Evolutionary conservation across 2,888 invertebrate species (phyloP), one percentile per base, ranked within the genome.

Genomic region (Unio delphinus): DNA sequence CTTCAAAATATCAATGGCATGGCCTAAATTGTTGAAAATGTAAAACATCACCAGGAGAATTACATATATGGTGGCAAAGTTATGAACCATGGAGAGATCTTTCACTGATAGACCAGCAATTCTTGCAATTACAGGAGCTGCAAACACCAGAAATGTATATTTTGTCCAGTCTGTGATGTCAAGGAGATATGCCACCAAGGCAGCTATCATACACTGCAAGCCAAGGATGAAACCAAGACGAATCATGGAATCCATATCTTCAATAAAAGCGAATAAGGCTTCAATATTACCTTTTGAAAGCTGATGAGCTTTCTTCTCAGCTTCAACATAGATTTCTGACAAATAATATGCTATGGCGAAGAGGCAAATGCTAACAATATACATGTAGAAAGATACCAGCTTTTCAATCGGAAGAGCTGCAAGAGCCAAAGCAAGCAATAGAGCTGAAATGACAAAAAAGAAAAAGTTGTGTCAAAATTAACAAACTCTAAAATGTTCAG

Each of bases 361-460:
- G 3, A 92, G 83, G 54, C 88, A 84, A 15, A 89, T 86, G 75
- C 90, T 90, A 58, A 91, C 83, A 55, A 90, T 84, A 83, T 92
- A 91, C 84, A 91, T 90, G 86, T 92, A 92, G 64, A 92, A 85
- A 23, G 87, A 87, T 54, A 91, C 89, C 55, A 92, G 87, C 70
- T 89, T 88, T 68, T 87, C 86, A 54, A 92, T 79, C 1, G 92
- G 92, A 34, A 92, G 85, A 3, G 91, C 83, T 54, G 91, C 86
- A 67, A 92, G 83, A 58, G 91, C 84, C 17, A 90, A 77, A 26
- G 91, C 91, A 74, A 92, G 85, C 66, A 91, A 76, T 55, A 92
- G 83, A 26, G 91, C 92, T 92, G 90, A 67, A 82, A 80, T 68
- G 66, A 58, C 60, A 58, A 66, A 65, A 54, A 61, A 59, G 18